A percentile compares a stretch with the other conserved stretches of the same genome.
Evolutionary conservation across 2,797 vertebrate species (phyloP).

Genomic region (Lacerta viridis): DNA sequence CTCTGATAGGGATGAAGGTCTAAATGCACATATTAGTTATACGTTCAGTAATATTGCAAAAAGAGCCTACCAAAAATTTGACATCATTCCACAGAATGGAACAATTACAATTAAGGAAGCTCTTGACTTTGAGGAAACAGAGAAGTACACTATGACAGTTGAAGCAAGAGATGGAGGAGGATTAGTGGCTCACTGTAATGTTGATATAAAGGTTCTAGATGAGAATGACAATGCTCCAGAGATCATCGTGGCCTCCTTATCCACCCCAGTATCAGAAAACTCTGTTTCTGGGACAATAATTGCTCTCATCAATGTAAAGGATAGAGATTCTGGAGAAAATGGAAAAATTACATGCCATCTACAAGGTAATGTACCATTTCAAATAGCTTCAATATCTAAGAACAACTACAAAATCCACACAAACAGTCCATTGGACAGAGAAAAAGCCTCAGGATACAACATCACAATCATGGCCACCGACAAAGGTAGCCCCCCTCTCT

Average conservation of each 20-base stretch:
- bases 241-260: slow-evolving; percentile 63
- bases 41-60: slow-evolving; percentile 32
- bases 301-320: slow-evolving; percentile 66
- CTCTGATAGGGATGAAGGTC: slow-evolving; percentile 51
- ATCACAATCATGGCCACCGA: slow-evolving; percentile 73
- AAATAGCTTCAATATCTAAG: slow-evolving; percentile 56
- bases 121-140: slow-evolving; percentile 79
- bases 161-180: slow-evolving; percentile 83
- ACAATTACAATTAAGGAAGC: slow-evolving; percentile 66
- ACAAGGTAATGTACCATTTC: slow-evolving; percentile 54
- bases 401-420: slow-evolving; percentile 69
- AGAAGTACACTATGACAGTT: slow-evolving; percentile 76
- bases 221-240: slow-evolving; percentile 76
- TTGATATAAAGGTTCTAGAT: slow-evolving; percentile 81
- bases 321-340: slow-evolving; percentile 69
- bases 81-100: slow-evolving; percentile 57
- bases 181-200: slow-evolving; percentile 70
- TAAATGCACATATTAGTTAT: slow-evolving; percentile 44
- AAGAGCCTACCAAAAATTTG: slow-evolving; percentile 46
- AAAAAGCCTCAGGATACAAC: slow-evolving; percentile 64
- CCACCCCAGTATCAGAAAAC: slow-evolving; percentile 57
- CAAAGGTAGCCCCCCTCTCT: slow-evolving; percentile 72
- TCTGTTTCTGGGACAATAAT: slow-evolving; percentile 36
- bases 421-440: slow-evolving; percentile 58
- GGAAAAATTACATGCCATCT: slow-evolving; percentile 65